Conservation (phyloP, 2,888 invertebrate genomes). For the Lamproptera curius region DNA sequence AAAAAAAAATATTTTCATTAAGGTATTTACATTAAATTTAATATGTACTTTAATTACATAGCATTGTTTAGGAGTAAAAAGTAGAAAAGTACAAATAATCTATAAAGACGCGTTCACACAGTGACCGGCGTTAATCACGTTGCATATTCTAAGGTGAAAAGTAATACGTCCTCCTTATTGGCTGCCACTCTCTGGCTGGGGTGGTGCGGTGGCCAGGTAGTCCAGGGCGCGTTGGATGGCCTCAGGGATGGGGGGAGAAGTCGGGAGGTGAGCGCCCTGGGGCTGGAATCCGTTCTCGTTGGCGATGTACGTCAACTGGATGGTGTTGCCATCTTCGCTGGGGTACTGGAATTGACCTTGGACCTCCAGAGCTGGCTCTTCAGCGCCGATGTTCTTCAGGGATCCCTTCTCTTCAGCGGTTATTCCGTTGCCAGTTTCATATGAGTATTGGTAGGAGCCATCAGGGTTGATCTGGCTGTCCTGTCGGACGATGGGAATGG, state of each 20-base stretch:
- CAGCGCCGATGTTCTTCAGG: conserved; percentile 74
- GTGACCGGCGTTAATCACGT: conserved; percentile 24
- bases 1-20: background rate
- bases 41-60: conserved; percentile 26
- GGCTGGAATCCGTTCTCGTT: conserved; percentile 85
- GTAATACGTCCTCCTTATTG: conserved; percentile 17
- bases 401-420: conserved; percentile 73
- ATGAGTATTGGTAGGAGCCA: conserved; percentile 77
- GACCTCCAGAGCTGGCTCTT: conserved; percentile 72
- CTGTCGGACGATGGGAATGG: conserved; percentile 75
- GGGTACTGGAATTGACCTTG: conserved; percentile 81
- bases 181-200: conserved; percentile 44
- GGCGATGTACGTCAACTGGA: conserved; percentile 80
- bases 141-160: background rate
- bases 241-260: conserved; percentile 83
- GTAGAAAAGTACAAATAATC: conserved; percentile 13
- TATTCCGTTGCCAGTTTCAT: conserved; percentile 83
- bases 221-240: conserved; percentile 82
- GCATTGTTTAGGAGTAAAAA: conserved; percentile 22
- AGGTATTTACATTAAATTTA: conserved; percentile 28
- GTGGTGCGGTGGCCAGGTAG: conserved; percentile 82
- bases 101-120: conserved; percentile 25
- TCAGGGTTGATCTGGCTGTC: conserved; percentile 75
- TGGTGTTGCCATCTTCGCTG: conserved; percentile 79
- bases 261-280: conserved; percentile 79